A percentile compares a stretch with the other conserved stretches of the same genome.
These are phyloP conservation scores for Lapara coniferarum DNA, from an alignment of 2,888 invertebrate species.

Conservation along the genomic window DNA sequence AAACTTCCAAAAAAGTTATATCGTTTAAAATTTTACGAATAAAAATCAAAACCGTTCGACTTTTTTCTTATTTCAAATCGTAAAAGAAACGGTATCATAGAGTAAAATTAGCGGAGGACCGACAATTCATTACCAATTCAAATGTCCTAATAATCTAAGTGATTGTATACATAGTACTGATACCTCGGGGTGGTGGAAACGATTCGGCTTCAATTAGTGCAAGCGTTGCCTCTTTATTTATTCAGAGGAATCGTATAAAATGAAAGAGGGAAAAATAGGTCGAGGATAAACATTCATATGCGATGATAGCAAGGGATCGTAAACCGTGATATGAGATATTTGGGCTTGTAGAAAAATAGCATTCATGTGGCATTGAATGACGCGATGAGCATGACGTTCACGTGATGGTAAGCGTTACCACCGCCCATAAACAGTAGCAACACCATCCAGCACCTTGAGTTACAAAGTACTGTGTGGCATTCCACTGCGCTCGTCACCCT, in stretches of 20 bases:
- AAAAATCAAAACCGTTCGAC: neutral
- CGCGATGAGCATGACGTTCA: too few relatives aligned
- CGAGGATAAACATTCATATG: conserved; percentile 66
- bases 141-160: conserved; percentile 54
- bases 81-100: conserved; percentile 4
- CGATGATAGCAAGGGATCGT: conserved; percentile 42
- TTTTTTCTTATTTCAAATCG: neutral
- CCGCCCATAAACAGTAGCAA: too few relatives aligned
- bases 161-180: conserved; percentile 39
- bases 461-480: too few relatives aligned
- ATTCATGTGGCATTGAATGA: too few relatives aligned
- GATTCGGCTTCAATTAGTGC: conserved; percentile 66
- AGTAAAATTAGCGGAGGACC: conserved; percentile 9
- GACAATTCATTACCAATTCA: conserved; percentile 53
- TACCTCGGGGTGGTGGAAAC: conserved; percentile 47
- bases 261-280: conserved; percentile 61
- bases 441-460: too few relatives aligned
- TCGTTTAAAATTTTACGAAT: neutral
- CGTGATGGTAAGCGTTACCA: too few relatives aligned
- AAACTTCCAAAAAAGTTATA: too few relatives aligned
- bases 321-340: conserved; percentile 12
- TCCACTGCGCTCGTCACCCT: too few relatives aligned
- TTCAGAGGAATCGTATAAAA: conserved; percentile 64
- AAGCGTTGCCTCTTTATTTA: conserved; percentile 65
- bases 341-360: neutral